Conservation (phyloP, 2,888 invertebrate species). For the Volucella inanis region DNA sequence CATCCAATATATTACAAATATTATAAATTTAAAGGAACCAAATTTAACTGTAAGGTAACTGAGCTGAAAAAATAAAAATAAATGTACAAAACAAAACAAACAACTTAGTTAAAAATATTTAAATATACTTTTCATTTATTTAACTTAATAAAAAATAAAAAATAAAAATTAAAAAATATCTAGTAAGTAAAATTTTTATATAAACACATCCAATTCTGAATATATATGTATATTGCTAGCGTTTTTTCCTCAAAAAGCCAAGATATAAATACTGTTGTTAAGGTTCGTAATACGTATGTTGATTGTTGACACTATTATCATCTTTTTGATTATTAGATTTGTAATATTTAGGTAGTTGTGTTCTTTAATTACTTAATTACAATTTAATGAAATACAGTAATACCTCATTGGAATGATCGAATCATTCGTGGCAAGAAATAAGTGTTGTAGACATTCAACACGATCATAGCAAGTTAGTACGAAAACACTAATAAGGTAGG, state of each 20-base stretch:
- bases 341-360: too few species aligned
- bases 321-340: too few species aligned
- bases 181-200: slow-evolving; percentile 41
- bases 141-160: slow-evolving; percentile 49
- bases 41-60: neutral
- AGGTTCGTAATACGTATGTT: neutral
- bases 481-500: too few species aligned
- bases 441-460: too few species aligned
- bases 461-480: too few species aligned
- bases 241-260: slow-evolving; percentile 4
- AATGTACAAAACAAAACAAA: slow-evolving; percentile 52
- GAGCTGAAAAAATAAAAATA: slow-evolving; percentile 10
- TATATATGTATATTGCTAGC: slow-evolving; percentile 28
- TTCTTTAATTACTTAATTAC: too few species aligned
- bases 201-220: slow-evolving; percentile 57
- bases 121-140: slow-evolving; percentile 53
- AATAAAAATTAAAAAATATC: slow-evolving; percentile 45
- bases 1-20: too few species aligned
- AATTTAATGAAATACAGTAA: too few species aligned
- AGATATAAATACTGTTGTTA: slow-evolving; percentile 36
- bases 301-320: too few species aligned
- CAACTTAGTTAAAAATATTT: slow-evolving; percentile 53
- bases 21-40: slow-evolving; percentile 10
- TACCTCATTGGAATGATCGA: too few species aligned
- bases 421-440: too few species aligned